These are phyloP conservation scores for Drosophila rubida DNA, from an alignment of 2,888 invertebrate species.

Conservation along the genomic window DNA sequence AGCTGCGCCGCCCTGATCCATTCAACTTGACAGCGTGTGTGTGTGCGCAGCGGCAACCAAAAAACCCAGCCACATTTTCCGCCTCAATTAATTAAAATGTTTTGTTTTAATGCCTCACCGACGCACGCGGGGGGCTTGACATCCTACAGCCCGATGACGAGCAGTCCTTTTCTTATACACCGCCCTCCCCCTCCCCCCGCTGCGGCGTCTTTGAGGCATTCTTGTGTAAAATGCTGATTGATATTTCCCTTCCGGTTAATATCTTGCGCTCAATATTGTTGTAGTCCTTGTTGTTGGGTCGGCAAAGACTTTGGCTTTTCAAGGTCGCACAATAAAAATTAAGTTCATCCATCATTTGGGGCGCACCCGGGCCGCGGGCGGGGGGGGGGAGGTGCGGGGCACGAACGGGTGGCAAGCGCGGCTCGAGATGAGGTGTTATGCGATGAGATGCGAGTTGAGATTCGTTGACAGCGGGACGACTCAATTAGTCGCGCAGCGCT, in stretches of 20 bases:
- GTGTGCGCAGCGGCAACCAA: constrained; percentile 28
- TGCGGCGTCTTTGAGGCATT: constrained; percentile 40
- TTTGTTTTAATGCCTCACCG: constrained; percentile 62
- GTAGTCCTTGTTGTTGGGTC: constrained; percentile 22
- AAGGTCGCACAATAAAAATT: constrained; percentile 75
- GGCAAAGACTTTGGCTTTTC: constrained; percentile 45
- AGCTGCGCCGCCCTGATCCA: constrained; percentile 27
- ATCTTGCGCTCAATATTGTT: constrained; percentile 46
- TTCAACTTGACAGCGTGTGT: constrained; percentile 54
- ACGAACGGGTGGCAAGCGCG: too few relatives aligned
- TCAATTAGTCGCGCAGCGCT: constrained; percentile 70
- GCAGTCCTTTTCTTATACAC: constrained; percentile 13
- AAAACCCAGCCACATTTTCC: constrained; percentile 53
- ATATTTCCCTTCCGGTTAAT: constrained; percentile 74
- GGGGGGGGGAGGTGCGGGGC: too few relatives aligned
- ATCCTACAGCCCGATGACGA: constrained; percentile 27
- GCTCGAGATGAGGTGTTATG: too few relatives aligned
- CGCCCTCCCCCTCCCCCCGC: neutral
- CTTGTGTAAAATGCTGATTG: constrained; percentile 76
- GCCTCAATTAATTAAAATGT: constrained; percentile 78
- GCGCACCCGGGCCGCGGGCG: neutral
- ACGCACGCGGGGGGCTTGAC: neutral
- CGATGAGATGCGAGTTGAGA: neutral
- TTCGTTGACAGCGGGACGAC: constrained; percentile 53
- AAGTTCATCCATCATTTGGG: constrained; percentile 76